phyloP scores from a whole-genome alignment of 1,140 invertebrate species.

The Drusus annulatus region DNA sequence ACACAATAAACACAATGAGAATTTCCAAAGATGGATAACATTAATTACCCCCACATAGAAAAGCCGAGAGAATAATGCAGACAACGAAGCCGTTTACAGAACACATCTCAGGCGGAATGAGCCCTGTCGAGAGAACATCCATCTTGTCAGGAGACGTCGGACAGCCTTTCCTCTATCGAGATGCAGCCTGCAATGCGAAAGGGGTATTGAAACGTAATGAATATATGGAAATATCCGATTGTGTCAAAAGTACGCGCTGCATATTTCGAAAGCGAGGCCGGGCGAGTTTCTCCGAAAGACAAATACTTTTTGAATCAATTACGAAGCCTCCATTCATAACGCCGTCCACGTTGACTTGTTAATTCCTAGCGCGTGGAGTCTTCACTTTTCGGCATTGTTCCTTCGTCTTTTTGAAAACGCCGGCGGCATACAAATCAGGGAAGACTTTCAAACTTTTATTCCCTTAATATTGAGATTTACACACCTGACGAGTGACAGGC shows the following conservation, averaged over 20 bases:
- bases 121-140: slow-evolving; percentile 21
- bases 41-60: slow-evolving; percentile 18
- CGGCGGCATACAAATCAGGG: slow-evolving; percentile 48
- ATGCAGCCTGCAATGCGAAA: slow-evolving; percentile 16
- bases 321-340: slow-evolving; percentile 33
- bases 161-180: background rate
- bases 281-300: slow-evolving; percentile 42
- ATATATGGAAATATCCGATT: slow-evolving; percentile 36
- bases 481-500: no score
- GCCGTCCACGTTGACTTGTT: slow-evolving; percentile 35
- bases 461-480: no score
- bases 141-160: slow-evolving; percentile 1
- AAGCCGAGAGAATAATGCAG: slow-evolving; percentile 8
- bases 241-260: slow-evolving; percentile 28
- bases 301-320: slow-evolving; percentile 40
- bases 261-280: slow-evolving; percentile 38
- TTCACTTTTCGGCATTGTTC: slow-evolving; percentile 55
- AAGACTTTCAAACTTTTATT: no score
- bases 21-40: slow-evolving; percentile 30
- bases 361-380: slow-evolving; percentile 47
- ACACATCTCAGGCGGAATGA: slow-evolving; percentile 7
- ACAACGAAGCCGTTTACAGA: slow-evolving; percentile 1
- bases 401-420: slow-evolving; percentile 42
- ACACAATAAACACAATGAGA: slow-evolving; percentile 23
- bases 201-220: slow-evolving; percentile 11